Base-by-base conservation (phyloP, 2,797 vertebrate species). In the Sylvia borin region DNA sequence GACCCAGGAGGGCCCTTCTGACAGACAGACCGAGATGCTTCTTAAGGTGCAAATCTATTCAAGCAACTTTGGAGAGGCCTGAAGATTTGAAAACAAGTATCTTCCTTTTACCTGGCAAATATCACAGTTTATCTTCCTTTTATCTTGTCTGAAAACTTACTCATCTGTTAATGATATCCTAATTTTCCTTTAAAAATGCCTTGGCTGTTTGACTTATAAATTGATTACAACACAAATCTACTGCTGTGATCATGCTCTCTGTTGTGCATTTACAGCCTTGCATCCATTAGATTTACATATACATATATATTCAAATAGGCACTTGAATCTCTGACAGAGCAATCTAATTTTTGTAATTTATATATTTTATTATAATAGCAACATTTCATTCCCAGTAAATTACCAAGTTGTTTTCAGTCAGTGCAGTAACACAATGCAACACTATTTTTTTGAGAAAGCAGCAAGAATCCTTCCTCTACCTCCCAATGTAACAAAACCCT, bases 271-370 rank as follows among this genome's bases (percentile, higher is more conserved):
- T 95, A 79, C 61, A 83, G 60, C 60, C 10, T 61, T 61, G 53
- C 51, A 62, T 42, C 43, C 76, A 73, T 91, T 93, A 88, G 38
- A 16, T 91, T 67, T 80, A 75, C 77, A 57, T 61, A 64, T 34
- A 81, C 57, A 60, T 72, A 60, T 74, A 36, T 72, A 60, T 76
- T 88, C 65, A 83, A 80, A 83, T 58, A 62, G 24, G 53, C 60
- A 34, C 48, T 80, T 77, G 32, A 70, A 73, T 62, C 38, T 73
- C 76, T 10, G 68, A 83, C 73, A 86, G 60, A 88, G 48, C 43
- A 91, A 88, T 62, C 57, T 29, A 48, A 58, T 91, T 88, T 92
- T 66, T 86, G 38, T 84, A 83, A 79, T 90, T 93, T 83, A 65
- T 65, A 36, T 78, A 26, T 62, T 90, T 88, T 89, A 83, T 91